Percentiles rank a stretch among this genome's conserved stretches.
Evolutionary conservation across 1,140 invertebrate species (phyloP).

Genomic region (Cataglyphis hispanica): DNA sequence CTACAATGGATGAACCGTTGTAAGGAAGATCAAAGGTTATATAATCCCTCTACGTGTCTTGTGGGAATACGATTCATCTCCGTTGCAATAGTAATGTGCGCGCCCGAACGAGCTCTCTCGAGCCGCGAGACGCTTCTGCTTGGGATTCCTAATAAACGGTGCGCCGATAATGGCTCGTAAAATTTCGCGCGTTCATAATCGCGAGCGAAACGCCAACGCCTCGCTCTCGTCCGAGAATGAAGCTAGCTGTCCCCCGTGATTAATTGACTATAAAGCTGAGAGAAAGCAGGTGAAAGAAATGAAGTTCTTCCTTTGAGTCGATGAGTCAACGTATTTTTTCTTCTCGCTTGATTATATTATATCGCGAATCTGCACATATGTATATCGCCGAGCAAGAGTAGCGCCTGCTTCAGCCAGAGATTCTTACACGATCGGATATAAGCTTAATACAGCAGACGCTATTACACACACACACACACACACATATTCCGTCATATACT

Average conservation of each 20-base stretch:
- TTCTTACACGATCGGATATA: too few relatives aligned
- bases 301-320: neutral
- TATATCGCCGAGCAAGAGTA: neutral
- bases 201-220: constrained; percentile 55
- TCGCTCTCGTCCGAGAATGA: constrained; percentile 5
- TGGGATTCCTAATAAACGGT: constrained; percentile 74
- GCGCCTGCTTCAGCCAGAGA: too few relatives aligned
- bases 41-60: constrained; percentile 77
- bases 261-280: constrained; percentile 44
- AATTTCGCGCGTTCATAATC: constrained; percentile 68
- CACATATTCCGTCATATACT: too few relatives aligned
- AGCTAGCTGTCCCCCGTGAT: constrained; percentile 17
- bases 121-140: constrained; percentile 68
- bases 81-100: constrained; percentile 74
- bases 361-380: neutral
- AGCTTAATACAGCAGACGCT: too few relatives aligned
- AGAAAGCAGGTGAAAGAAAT: constrained; percentile 54
- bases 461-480: too few relatives aligned
- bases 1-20: constrained; percentile 78
- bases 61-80: constrained; percentile 78
- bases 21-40: constrained; percentile 77
- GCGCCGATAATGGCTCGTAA: constrained; percentile 61
- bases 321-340: constrained; percentile 7
- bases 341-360: neutral
- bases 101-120: constrained; percentile 49